Conservation (phyloP, 2,797 vertebrate species). For the Gallinago solitaria region DNA sequence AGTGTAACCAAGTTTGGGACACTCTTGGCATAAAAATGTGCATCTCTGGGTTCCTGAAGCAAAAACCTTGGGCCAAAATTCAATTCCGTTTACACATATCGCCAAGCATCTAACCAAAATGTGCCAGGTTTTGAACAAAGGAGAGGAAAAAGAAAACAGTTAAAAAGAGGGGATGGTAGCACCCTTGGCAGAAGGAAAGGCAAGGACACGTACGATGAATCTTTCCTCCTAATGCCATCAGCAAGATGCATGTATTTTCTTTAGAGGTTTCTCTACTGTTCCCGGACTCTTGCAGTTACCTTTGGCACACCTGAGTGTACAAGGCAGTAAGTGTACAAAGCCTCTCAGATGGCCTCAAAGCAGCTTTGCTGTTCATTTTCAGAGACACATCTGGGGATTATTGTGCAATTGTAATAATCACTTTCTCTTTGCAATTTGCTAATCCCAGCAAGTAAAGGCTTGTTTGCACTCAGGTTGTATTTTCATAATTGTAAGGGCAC, state of each 20-base stretch:
- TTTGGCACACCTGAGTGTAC: neutral
- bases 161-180: neutral
- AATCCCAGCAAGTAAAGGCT: neutral
- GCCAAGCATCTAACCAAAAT: neutral
- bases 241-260: neutral
- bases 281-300: neutral
- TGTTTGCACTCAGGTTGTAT: neutral
- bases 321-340: neutral
- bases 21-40: neutral
- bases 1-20: neutral
- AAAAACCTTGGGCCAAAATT: neutral
- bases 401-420: neutral
- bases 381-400: neutral
- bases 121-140: neutral
- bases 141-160: neutral
- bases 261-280: neutral
- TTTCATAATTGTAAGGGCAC: neutral
- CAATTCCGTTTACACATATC: neutral
- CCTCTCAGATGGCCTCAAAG: neutral
- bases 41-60: neutral
- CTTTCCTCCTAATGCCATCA: neutral
- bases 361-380: neutral
- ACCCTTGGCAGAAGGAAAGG: neutral
- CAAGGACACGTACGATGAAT: neutral
- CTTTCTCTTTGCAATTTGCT: neutral